Evolutionary conservation across 2,113 vertebrate genomes (phyloP).

Genomic region (Varanus komodoensis): DNA sequence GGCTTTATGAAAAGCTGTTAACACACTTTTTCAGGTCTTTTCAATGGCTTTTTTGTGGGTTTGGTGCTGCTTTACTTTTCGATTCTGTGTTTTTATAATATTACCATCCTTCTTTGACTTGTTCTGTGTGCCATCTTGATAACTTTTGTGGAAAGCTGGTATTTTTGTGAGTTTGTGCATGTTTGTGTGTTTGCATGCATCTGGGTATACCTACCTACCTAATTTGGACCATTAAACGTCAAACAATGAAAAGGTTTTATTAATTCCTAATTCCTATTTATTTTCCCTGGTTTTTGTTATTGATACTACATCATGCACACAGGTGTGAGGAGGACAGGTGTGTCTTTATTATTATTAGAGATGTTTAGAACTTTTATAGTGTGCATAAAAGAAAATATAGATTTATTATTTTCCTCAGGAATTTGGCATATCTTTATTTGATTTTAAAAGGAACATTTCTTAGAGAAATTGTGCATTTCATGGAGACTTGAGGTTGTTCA

Average conservation of each 20-base stretch:
- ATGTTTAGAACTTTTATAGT: neutral
- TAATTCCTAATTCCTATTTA: slow-evolving; percentile 8
- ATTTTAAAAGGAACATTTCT: slow-evolving; percentile 41
- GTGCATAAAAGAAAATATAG: slow-evolving; percentile 22
- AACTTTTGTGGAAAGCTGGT: too few species aligned
- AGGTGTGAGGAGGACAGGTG: neutral
- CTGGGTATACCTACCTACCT: too few species aligned
- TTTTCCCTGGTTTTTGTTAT: slow-evolving; percentile 18
- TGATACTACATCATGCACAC: neutral
- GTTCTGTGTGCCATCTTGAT: too few species aligned
- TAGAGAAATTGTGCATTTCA: slow-evolving; percentile 42
- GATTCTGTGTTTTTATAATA: too few species aligned
- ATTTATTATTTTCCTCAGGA: slow-evolving; percentile 30
- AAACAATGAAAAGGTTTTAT: slow-evolving; percentile 31
- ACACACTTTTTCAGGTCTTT: too few species aligned
- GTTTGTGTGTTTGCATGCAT: too few species aligned
- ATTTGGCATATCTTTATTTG: slow-evolving; percentile 18
- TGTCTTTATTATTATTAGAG: neutral
- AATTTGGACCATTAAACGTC: neutral
- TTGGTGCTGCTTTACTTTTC: too few species aligned
- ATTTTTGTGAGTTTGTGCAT: too few species aligned
- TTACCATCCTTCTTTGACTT: too few species aligned
- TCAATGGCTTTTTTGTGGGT: too few species aligned
- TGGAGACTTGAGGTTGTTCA: neutral
- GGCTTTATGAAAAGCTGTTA: too few species aligned